Evolutionary conservation across 2,113 vertebrate species (phyloP), one percentile per base, ranked within the genome.

Genomic region (Pica pica): DNA sequence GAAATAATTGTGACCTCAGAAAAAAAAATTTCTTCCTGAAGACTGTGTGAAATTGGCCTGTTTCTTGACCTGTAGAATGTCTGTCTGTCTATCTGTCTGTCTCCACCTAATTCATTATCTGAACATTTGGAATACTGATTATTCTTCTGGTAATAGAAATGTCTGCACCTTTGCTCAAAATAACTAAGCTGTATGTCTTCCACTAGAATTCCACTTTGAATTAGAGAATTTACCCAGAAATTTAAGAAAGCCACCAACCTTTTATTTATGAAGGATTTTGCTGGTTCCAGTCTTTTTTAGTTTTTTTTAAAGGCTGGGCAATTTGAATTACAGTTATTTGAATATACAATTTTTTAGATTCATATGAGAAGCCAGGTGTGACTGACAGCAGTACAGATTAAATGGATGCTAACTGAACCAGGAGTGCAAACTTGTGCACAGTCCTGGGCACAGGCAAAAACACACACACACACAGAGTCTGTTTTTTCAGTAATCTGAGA

Each of bases 401-500:
- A 87, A 46, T 28, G 26, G 21, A 7, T 17, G 9, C 22, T 77
- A 26, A 80, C 11, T 37, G 69, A 65, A 50, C 39, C 21, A 33
- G 41, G 47, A 94, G 59, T 33, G 52, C 42, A 87, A 41, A 75
- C 30, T 33, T 7, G 6, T 39, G 41, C 41, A 26, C 35, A 50
- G 0, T n/a, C 37, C 57, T 52, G 59, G 42, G 5, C 1, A 11
- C 21, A 30, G 56, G 18, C 64, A 10, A 6, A 11, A 6, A 19
- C 68, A 14, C n/a, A 13, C 49, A 15, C 56, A 42, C 16, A 24
- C 61, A 9, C 16, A 18, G 31, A 92, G 22, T 35, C 71, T 94
- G 50, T 61, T 91, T 93, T 68, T 77, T 64, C 50, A 70, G 91
- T 90, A 96, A 91, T 77, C 60, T 57, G 84, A 97, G 94, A 87